Evolutionary conservation across 2,888 invertebrate species (phyloP).

Genomic region (Drosophila picticornis): DNA sequence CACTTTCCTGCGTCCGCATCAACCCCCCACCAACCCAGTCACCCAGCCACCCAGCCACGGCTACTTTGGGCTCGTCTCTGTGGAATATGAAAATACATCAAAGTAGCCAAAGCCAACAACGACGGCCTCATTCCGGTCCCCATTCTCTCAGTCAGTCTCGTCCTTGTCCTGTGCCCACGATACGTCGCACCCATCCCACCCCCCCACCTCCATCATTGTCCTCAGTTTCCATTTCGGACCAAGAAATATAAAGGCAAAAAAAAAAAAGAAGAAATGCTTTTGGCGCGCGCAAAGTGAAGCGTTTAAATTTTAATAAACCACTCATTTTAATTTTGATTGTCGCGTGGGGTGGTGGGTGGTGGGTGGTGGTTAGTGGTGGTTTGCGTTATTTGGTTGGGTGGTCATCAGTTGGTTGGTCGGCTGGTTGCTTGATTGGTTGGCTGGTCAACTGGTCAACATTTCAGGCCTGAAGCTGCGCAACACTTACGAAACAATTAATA

Average conservation of each 20-base stretch:
- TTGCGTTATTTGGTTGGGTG: neutral
- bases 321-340: slow-evolving; percentile 83
- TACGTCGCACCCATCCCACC: neutral
- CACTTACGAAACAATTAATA: neutral
- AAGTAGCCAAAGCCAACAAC: slow-evolving; percentile 66
- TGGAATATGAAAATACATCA: slow-evolving; percentile 77
- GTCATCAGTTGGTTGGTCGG: slow-evolving; percentile 3
- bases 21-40: neutral
- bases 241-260: slow-evolving; percentile 40
- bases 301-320: slow-evolving; percentile 84
- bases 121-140: slow-evolving; percentile 19
- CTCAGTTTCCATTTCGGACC: slow-evolving; percentile 42
- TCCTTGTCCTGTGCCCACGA: slow-evolving; percentile 17
- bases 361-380: neutral
- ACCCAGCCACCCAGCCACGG: neutral
- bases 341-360: slow-evolving; percentile 29
- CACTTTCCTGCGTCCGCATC: slow-evolving; percentile 3
- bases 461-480: neutral
- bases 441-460: neutral
- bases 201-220: slow-evolving; percentile 33
- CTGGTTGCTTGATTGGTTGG: neutral
- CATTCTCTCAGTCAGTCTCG: slow-evolving; percentile 7
- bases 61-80: slow-evolving; percentile 53
- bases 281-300: slow-evolving; percentile 70
- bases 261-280: slow-evolving; percentile 52